phyloP scores from a whole-genome alignment of 2,797 vertebrate species.

The Xenopus petersii region DNA sequence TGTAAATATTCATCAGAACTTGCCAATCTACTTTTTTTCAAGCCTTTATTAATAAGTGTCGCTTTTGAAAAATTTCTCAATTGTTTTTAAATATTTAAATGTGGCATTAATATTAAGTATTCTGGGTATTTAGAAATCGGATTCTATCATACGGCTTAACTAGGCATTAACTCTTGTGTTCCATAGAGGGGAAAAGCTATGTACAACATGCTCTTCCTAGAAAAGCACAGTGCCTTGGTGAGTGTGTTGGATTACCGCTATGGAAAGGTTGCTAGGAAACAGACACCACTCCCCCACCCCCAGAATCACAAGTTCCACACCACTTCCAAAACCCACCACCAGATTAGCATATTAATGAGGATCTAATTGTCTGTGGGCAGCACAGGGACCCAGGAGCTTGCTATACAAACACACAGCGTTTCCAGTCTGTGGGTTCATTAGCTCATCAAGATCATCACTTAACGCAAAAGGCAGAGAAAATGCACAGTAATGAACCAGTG shows the following conservation, averaged over 20 bases:
- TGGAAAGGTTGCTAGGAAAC: constrained; percentile 75
- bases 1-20: no score
- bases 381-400: constrained; percentile 79
- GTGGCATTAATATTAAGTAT: no score
- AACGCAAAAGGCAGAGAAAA: constrained; percentile 75
- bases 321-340: constrained; percentile 76
- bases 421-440: constrained; percentile 78
- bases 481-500: constrained; percentile 76
- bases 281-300: constrained; percentile 59
- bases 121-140: not conserved
- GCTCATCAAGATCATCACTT: constrained; percentile 82
- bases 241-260: constrained; percentile 24
- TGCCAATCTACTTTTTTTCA: no score
- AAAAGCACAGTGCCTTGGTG: constrained; percentile 5
- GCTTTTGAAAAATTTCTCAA: not conserved
- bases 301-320: constrained; percentile 74
- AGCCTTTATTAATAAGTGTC: no score
- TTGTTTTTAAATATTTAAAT: not conserved
- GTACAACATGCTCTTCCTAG: not conserved
- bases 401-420: constrained; percentile 73
- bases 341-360: constrained; percentile 85
- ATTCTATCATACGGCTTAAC: not conserved
- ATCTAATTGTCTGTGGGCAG: constrained; percentile 76
- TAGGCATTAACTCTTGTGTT: not conserved
- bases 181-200: not conserved